Evolutionary conservation across 2,888 invertebrate genomes (phyloP).

Genomic region (Icerya purchasi): DNA sequence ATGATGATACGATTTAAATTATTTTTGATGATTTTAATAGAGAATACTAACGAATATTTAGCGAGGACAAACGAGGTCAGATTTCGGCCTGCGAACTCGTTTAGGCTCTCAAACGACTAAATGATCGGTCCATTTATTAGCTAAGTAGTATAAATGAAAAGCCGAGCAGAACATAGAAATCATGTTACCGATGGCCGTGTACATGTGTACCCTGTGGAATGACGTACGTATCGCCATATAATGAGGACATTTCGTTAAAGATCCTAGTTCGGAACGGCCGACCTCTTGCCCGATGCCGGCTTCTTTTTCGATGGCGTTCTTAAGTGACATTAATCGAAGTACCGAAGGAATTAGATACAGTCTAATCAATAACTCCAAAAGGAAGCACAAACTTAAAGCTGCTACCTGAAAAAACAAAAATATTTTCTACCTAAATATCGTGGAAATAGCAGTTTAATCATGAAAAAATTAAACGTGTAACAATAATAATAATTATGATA

Average conservation of each 20-base stretch:
- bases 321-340: constrained; percentile 46
- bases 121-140: constrained; percentile 2
- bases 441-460: no score
- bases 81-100: no score
- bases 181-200: constrained; percentile 61
- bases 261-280: constrained; percentile 46
- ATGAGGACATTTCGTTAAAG: constrained; percentile 51
- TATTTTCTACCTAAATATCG: not conserved
- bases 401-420: constrained; percentile 35
- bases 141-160: constrained; percentile 30
- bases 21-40: no score
- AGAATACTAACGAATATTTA: no score
- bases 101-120: not conserved
- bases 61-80: no score
- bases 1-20: no score
- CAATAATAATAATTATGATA: not conserved
- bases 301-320: constrained; percentile 44
- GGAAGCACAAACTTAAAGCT: constrained; percentile 40
- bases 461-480: not conserved
- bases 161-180: constrained; percentile 42
- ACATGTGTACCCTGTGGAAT: constrained; percentile 55
- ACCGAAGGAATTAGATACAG: constrained; percentile 53
- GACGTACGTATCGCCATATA: constrained; percentile 50
- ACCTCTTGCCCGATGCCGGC: constrained; percentile 54
- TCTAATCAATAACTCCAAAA: constrained; percentile 52